Conservation (phyloP, 2,113 vertebrate species). For the Chaenogobius annularis region DNA sequence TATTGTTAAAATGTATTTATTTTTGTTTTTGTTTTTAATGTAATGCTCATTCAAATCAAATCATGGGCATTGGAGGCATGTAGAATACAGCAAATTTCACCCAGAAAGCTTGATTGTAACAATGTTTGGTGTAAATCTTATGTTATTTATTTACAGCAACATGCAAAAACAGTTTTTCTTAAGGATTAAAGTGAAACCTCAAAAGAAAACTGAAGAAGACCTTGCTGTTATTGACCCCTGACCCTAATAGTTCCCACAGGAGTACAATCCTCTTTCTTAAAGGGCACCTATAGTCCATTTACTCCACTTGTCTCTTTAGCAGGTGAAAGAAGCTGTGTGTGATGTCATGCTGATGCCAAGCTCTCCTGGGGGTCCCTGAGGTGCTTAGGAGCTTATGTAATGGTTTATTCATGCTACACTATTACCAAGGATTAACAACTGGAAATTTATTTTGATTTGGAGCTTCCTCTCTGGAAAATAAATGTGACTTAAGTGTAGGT, state of each 20-base stretch:
- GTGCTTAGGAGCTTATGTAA: conserved; percentile 6
- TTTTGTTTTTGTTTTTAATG: no score
- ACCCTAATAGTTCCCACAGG: neutral
- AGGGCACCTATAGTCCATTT: neutral
- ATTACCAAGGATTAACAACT: neutral
- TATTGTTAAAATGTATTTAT: neutral
- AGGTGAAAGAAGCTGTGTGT: conserved; percentile 2
- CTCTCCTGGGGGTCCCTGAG: neutral
- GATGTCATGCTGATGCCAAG: conserved; percentile 30
- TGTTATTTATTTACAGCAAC: no score
- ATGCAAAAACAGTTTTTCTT: neutral
- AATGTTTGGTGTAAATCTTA: neutral
- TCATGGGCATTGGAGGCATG: no score
- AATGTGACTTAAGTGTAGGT: neutral
- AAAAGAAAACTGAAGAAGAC: neutral
- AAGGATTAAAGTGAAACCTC: neutral
- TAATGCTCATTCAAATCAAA: no score
- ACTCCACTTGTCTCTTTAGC: neutral
- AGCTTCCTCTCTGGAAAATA: neutral
- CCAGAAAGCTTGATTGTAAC: no score
- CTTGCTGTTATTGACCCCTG: conserved; percentile 16
- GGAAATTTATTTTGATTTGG: neutral
- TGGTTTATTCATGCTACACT: neutral
- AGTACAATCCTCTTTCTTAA: neutral
- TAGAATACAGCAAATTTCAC: no score